Evolutionary conservation across 1,140 invertebrate species (phyloP).

Genomic region (Vanessa atalanta): DNA sequence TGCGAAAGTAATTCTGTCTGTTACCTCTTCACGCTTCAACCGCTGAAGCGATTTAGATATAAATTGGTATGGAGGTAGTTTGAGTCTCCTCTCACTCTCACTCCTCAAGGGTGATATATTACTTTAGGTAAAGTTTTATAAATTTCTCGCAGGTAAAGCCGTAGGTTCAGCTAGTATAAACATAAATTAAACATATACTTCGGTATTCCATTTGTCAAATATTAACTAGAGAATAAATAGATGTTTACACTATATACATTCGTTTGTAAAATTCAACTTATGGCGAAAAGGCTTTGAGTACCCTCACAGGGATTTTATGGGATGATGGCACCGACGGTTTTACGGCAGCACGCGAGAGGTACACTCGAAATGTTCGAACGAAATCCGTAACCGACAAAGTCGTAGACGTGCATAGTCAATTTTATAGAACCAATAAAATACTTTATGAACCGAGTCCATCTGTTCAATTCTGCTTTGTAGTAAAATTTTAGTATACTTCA

Average conservation of each 20-base stretch:
- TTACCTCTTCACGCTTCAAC: too few species aligned
- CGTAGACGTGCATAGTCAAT: conserved; percentile 18
- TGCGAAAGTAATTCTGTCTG: too few species aligned
- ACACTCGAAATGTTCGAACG: conserved; percentile 32
- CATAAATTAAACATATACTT: not conserved
- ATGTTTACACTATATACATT: not conserved
- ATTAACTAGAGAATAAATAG: not conserved
- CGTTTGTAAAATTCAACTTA: conserved; percentile 48
- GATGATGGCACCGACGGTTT: conserved; percentile 57
- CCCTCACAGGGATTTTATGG: conserved; percentile 62
- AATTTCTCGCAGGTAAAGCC: too few species aligned
- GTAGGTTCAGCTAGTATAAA: not conserved
- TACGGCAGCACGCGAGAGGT: conserved; percentile 42
- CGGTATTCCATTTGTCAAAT: too few species aligned
- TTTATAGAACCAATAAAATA: conserved; percentile 18
- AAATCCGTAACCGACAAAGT: conserved; percentile 26
- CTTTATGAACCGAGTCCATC: conserved; percentile 7
- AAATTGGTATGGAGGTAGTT: too few species aligned
- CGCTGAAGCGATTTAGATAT: too few species aligned
- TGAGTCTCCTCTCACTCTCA: too few species aligned
- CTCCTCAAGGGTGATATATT: too few species aligned
- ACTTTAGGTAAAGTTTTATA: too few species aligned
- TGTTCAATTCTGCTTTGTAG: not conserved
- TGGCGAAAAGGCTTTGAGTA: conserved; percentile 42
- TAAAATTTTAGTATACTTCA: conserved; percentile 2